These are phyloP conservation scores for Vidua chalybeata DNA, from an alignment of 2,113 vertebrate genomes.

Conservation along the genomic window DNA sequence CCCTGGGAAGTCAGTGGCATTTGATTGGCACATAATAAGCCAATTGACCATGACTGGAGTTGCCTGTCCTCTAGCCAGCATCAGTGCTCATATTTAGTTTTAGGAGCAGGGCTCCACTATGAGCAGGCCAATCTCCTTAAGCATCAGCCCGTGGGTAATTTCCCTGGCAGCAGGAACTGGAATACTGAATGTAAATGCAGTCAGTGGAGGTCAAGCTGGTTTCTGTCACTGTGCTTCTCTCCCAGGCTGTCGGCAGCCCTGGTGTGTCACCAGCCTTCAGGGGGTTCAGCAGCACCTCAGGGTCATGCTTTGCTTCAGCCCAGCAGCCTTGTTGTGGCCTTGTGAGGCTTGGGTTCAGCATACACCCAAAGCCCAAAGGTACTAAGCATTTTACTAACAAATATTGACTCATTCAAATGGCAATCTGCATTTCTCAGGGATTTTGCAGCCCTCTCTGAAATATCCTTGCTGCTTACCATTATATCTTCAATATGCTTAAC, in stretches of 20 bases:
- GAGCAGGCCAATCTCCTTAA: neutral
- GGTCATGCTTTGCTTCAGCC: neutral
- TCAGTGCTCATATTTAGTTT: accelerated
- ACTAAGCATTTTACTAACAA: neutral
- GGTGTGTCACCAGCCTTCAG: neutral
- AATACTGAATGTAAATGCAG: neutral
- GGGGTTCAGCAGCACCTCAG: neutral
- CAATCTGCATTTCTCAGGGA: neutral
- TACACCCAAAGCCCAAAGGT: neutral
- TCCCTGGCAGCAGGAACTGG: neutral
- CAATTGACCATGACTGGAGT: neutral
- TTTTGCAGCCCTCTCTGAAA: neutral
- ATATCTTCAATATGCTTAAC: conserved; percentile 34
- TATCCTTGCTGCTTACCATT: neutral
- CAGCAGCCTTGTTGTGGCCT: neutral
- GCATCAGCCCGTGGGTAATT: neutral
- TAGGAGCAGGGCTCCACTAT: neutral
- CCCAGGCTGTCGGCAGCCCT: neutral
- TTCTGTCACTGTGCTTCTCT: neutral
- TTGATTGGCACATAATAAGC: neutral
- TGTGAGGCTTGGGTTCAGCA: neutral
- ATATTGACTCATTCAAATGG: neutral
- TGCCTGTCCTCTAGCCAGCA: neutral
- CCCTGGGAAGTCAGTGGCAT: neutral
- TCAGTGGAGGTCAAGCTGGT: neutral